Base-by-base conservation (phyloP, 2,888 invertebrate genomes). In the Sminthurides aquaticus region DNA sequence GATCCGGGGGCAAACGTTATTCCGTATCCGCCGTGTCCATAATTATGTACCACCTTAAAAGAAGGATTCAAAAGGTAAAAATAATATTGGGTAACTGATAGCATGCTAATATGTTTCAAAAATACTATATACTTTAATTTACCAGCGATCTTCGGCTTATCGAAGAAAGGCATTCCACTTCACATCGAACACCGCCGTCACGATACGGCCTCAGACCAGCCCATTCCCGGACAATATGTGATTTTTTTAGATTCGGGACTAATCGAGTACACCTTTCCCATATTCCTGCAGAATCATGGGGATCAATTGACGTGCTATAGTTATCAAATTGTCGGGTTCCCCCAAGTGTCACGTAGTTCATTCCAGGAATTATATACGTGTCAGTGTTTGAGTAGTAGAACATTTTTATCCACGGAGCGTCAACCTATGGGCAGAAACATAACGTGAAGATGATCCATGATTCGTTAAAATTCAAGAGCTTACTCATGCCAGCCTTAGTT, bases 1-100 rank as follows among this genome's bases (percentile, higher is more conserved):
- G 93, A 92, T 8, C 95, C 95, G 28, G 95, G 95, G 3, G 91
- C 89, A 48, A 91, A 85, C 67, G 89, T 89, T 0, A 96, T 88
- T 0, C 96, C 96, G 77, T 94, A 93, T 0, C 93, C 94, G 0
- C 95, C 94, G 77, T 96, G 96, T 0, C 96, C 96, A 77, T 96
- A 96, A 79, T 95, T 92, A 78, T 97, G 96, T 3, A 96, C 87
- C 34, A 95, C 82, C 82, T 85, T 83, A 0, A 81, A 68, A 69
- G 49, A 54, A 54, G n/a, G n/a, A n/a, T n/a, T n/a, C n/a, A 28
- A 34, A 43, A 57, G 20, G 43, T 49, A 24, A 22, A 64, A 43
- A 43, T 43, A 43, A 43, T 43, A n/a, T n/a, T n/a, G n/a, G n/a
- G n/a, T n/a, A n/a, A n/a, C n/a, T n/a, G n/a, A 57, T 22, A 57